Conservation (phyloP, 2,888 invertebrate genomes). For the Choristoneura rosaceana region DNA sequence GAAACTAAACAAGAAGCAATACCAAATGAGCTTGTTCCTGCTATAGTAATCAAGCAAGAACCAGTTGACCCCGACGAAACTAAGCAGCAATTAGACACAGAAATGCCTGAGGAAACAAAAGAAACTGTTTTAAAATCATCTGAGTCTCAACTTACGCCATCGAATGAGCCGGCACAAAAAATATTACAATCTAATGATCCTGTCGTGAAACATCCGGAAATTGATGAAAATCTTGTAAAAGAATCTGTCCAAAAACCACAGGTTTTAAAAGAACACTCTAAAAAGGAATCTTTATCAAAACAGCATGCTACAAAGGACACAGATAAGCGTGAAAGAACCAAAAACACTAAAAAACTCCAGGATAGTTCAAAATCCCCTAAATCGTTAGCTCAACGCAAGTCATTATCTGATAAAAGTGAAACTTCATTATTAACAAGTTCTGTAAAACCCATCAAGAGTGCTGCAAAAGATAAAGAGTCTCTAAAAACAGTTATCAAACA, state of each 20-base stretch:
- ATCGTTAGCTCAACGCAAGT: slow-evolving; percentile 42
- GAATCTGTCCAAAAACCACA: slow-evolving; percentile 1
- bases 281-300: slow-evolving; percentile 19
- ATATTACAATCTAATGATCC: not conserved
- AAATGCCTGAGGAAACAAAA: slow-evolving; percentile 11
- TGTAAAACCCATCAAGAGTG: slow-evolving; percentile 48
- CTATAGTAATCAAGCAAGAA: slow-evolving; percentile 63
- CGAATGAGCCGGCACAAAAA: slow-evolving; percentile 11
- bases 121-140: slow-evolving; percentile 1
- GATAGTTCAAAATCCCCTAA: slow-evolving; percentile 52
- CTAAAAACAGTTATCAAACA: slow-evolving; percentile 66
- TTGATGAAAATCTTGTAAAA: not conserved
- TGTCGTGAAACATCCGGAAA: not conserved
- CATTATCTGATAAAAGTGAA: slow-evolving; percentile 38
- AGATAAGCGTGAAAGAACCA: slow-evolving; percentile 54
- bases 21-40: slow-evolving; percentile 24
- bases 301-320: slow-evolving; percentile 42
- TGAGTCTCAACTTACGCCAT: not conserved
- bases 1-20: slow-evolving; percentile 35
- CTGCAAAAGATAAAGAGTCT: slow-evolving; percentile 42
- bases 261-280: slow-evolving; percentile 39
- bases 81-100: slow-evolving; percentile 45
- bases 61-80: slow-evolving; percentile 71
- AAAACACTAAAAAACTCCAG: slow-evolving; percentile 58
- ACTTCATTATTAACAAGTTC: slow-evolving; percentile 36